Evolutionary conservation across 2,888 invertebrate genomes (phyloP), one percentile per base, ranked within the genome.

Genomic region (Choreutis nemorana): DNA sequence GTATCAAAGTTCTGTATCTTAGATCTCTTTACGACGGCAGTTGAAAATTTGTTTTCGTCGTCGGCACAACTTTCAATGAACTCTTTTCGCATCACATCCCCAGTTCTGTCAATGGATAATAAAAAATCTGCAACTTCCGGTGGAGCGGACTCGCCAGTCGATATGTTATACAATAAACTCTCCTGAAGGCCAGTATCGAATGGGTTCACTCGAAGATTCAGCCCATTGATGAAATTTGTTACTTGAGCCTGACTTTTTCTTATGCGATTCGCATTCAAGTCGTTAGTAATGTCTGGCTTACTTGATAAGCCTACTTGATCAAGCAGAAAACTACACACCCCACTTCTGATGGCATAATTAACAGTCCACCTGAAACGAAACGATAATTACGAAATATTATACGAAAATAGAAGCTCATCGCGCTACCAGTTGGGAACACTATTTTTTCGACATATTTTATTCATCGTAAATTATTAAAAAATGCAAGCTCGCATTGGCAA

Each of bases 291-390:
- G 28, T 36, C 35, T 29, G 33, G 35, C 5, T 34, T 9, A n/a
- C 9, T 32, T 26, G 16, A 16, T n/a, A 38, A 14, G 11, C 14
- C 25, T 15, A 32, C 21, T 9, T 35, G 25, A 9, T 31, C 1
- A 26, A 31, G 31, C 9, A 30, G 27, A 8, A 28, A 14, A 31
- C 31, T 33, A 18, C 40, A 32, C 33, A 43, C 33, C 30, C 40
- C 34, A 29, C 41, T 39, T 43, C 44, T 36, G 29, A 39, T 12
- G 31, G 40, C 30, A 37, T 50, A 39, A 31, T 31, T 42, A 26
- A 23, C 23, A n/a, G 37, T 37, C 40, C 41, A 42, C n/a, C 39
- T 33, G 26, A 41, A 39, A 27, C 41, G 7, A 6, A 18, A 18
- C 4, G 4, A 18, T 18, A 6, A 18, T 18, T 18, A 18, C 7